Base-by-base conservation (phyloP, 2,888 invertebrate genomes). In the Stenotaenia linearis region DNA sequence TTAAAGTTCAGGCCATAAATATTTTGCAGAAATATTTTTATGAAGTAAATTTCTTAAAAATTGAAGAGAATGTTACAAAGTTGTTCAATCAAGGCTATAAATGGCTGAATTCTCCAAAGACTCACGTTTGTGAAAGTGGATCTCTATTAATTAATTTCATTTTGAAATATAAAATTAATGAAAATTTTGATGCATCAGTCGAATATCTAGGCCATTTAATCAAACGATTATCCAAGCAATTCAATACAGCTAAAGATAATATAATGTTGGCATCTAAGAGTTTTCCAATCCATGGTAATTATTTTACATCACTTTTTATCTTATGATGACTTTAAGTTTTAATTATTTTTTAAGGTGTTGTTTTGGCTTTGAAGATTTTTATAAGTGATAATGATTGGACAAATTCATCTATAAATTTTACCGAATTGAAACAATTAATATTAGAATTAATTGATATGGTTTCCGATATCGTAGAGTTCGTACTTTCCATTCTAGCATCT, bases 111-210 rank as follows among this genome's bases (percentile, higher is more conserved):
- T 35, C 35, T 75, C 75, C 75, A n/a, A 75, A 75, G n/a, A 10
- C 75, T 6, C 75, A 75, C 21, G 23, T 75, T 10, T 75, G 75
- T 35, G 75, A 75, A 35, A 75, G 75, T 75, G 75, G 75, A 35
- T 18, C 75, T 35, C 10, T 75, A 32, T 21, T 75, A 35, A 12
- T 69, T n/a, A 69, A 69, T 69, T 69, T 7, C 69, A 12, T 69
- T 69, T 69, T 69, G 1, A 69, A 28, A 69, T 69, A 28, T 28
- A 25, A 25, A 21, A n/a, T 75, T 12, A 35, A 30, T 32, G 18
- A 18, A 1, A 10, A 35, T 28, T 75, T 75, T n/a, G n/a, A 30
- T 12, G 9, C 18, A 7, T 9, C 30, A 12, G 35, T 21, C 12
- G 75, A 75, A 0, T 75, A 12, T 32, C n/a, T 75, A 21, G 37